A percentile compares a stretch with the other conserved stretches of the same genome.
Evolutionary conservation across 2,888 invertebrate genomes (phyloP).

Genomic region (Synanthedon andrenaeformis): DNA sequence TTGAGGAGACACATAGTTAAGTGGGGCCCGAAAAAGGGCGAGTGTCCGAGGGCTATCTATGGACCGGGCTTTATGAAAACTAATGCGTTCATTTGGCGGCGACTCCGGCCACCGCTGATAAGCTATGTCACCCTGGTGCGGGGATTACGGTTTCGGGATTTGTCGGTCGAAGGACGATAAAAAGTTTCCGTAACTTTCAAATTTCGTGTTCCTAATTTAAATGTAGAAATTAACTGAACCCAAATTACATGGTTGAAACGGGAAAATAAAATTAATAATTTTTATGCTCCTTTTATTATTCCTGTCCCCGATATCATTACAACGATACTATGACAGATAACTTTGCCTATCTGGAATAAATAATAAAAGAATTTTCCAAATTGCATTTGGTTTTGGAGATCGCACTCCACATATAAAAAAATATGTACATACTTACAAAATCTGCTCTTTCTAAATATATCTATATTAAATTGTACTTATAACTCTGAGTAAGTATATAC

Average conservation of each 20-base stretch:
- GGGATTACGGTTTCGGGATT: constrained; percentile 56
- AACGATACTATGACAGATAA: too few species aligned
- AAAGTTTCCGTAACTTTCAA: constrained; percentile 36
- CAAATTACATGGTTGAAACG: not conserved
- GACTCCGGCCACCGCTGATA: constrained; percentile 51
- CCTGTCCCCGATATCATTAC: too few species aligned
- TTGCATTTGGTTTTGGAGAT: too few species aligned
- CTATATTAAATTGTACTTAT: too few species aligned
- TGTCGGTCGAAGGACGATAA: constrained; percentile 41
- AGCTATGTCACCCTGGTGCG: constrained; percentile 61
- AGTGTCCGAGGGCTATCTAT: constrained; percentile 43
- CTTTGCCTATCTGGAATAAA: too few species aligned
- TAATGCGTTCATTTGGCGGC: constrained; percentile 67
- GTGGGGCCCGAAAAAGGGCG: constrained; percentile 29
- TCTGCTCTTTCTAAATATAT: too few species aligned
- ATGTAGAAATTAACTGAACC: constrained; percentile 14
- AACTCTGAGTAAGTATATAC: too few species aligned
- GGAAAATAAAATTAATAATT: not conserved
- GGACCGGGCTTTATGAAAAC: constrained; percentile 63
- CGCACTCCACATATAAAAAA: too few species aligned
- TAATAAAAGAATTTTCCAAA: too few species aligned
- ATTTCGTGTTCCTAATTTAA: constrained; percentile 44
- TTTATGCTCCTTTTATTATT: not conserved
- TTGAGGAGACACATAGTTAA: constrained; percentile 35
- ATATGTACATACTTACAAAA: too few species aligned